phyloP scores from a whole-genome alignment of 2,113 vertebrate species.

The Trachemys scripta region DNA sequence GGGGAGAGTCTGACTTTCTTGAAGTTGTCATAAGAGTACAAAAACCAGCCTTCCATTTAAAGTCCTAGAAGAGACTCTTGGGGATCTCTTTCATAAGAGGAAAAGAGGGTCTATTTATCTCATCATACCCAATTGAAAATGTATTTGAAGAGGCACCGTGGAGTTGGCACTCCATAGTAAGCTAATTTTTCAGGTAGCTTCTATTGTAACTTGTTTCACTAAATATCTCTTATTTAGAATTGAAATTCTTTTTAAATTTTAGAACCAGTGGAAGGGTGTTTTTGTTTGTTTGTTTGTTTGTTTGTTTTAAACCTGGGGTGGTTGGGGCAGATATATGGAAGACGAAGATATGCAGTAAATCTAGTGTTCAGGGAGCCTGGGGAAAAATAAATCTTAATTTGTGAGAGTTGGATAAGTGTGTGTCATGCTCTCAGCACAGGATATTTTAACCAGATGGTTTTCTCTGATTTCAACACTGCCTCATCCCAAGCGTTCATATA shows the following conservation, averaged over 20 bases:
- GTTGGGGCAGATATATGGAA: not conserved
- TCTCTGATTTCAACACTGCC: not conserved
- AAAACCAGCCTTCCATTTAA: not conserved
- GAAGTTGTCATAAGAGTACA: not conserved
- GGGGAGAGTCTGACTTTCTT: not conserved
- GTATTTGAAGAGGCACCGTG: not conserved
- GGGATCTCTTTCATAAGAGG: not conserved
- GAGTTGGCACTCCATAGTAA: not conserved
- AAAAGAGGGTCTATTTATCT: not conserved
- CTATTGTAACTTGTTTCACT: not conserved
- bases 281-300: too few species aligned
- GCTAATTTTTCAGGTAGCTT: too few species aligned
- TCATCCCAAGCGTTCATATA: not conserved
- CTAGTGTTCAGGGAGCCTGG: not conserved
- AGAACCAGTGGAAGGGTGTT: not conserved
- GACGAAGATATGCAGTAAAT: not conserved
- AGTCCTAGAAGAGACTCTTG: not conserved
- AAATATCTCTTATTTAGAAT: not conserved
- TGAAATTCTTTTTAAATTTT: not conserved
- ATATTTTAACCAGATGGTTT: not conserved
- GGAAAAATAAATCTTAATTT: not conserved
- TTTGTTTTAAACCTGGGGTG: not conserved
- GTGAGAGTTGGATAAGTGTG: not conserved
- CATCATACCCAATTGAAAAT: not conserved
- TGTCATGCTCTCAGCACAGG: not conserved